phyloP scores from a whole-genome alignment of 2,888 invertebrate genomes.

The Prostheceraeus crozeri region DNA sequence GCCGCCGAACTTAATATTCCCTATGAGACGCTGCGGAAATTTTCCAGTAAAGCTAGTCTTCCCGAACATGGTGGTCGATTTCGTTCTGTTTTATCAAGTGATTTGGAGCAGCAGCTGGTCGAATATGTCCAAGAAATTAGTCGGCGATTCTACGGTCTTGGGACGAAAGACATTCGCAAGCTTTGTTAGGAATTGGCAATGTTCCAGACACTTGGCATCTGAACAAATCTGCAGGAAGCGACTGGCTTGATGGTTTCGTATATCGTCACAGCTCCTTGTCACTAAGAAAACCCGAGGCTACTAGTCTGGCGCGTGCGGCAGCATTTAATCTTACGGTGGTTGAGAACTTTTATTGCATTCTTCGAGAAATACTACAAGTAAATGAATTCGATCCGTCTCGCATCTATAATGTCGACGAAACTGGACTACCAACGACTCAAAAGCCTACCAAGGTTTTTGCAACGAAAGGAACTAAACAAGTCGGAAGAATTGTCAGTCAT shows the following conservation, averaged over 20 bases:
- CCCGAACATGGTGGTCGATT: too few relatives aligned
- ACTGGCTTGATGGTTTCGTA: constrained; percentile 26
- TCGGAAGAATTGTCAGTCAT: constrained; percentile 7
- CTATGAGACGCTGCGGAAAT: too few relatives aligned
- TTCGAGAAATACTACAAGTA: constrained; percentile 35
- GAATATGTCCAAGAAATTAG: too few relatives aligned
- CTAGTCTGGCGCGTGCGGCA: constrained; percentile 40
- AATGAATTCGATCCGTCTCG: constrained; percentile 37
- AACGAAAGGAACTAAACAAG: constrained; percentile 5
- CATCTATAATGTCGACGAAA: constrained; percentile 42
- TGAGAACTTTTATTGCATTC: constrained; percentile 40
- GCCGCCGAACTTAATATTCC: too few relatives aligned
- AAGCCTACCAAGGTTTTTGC: constrained; percentile 37
- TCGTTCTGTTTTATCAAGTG: too few relatives aligned
- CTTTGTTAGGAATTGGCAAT: too few relatives aligned
- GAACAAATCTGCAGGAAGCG: constrained; percentile 20
- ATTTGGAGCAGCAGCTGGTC: too few relatives aligned
- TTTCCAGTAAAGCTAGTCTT: too few relatives aligned
- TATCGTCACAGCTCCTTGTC: constrained; percentile 32
- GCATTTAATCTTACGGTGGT: constrained; percentile 41
- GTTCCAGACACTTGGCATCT: constrained; percentile 21
- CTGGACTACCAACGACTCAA: constrained; percentile 41
- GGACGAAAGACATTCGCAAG: too few relatives aligned
- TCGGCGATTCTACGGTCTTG: too few relatives aligned
- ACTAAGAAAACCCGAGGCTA: constrained; percentile 41